Evolutionary conservation across 2,888 invertebrate species (phyloP).

Genomic region (Sepioteuthis lessoniana): DNA sequence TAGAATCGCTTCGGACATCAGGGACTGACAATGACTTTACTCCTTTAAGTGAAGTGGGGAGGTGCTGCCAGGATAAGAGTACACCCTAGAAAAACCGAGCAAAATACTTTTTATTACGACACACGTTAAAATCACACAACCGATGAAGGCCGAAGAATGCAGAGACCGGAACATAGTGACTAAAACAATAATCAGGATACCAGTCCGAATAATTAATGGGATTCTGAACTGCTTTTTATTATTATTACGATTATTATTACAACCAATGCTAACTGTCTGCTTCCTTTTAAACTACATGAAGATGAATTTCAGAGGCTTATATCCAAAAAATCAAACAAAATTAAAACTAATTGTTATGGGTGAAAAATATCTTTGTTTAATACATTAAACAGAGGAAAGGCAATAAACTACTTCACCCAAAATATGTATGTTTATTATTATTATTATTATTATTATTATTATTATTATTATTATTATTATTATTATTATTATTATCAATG

Average conservation of each 20-base stretch:
- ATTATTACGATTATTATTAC: not conserved
- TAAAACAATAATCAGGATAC: not conserved
- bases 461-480: too few relatives aligned
- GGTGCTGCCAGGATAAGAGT: too few relatives aligned
- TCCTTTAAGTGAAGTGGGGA: too few relatives aligned
- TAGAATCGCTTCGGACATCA: too few relatives aligned
- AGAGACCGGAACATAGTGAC: not conserved
- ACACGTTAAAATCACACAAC: too few relatives aligned
- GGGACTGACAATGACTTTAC: too few relatives aligned
- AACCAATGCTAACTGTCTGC: not conserved
- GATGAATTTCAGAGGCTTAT: not conserved
- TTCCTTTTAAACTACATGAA: not conserved
- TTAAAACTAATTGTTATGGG: not conserved
- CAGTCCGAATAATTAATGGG: not conserved
- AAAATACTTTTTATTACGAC: too few relatives aligned
- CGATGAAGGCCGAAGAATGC: not conserved
- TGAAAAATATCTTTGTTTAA: not conserved
- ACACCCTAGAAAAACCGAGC: too few relatives aligned
- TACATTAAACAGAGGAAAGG: not conserved
- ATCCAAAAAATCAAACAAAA: not conserved
- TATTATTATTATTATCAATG: too few relatives aligned
- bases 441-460: not conserved
- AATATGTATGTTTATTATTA: not conserved
- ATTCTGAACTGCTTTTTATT: not conserved
- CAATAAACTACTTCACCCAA: not conserved